These are phyloP conservation scores for Liopterus haemorrhoidalis DNA, from an alignment of 2,888 invertebrate species.

Conservation along the genomic window DNA sequence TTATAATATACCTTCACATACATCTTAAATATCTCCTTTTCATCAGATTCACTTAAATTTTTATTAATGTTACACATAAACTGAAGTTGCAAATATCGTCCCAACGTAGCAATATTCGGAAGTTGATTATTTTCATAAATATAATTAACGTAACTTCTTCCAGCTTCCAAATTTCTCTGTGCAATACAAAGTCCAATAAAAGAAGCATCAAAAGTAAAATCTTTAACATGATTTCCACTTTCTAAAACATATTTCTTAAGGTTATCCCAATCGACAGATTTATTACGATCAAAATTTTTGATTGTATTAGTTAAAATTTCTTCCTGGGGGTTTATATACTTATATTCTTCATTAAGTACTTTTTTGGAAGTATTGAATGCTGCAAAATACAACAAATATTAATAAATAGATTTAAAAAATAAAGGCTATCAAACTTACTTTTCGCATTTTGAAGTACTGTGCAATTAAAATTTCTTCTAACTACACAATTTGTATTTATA, in stretches of 20 bases:
- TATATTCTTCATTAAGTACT: too few relatives aligned
- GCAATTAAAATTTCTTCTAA: too few relatives aligned
- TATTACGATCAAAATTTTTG: background rate
- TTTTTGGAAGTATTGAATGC: too few relatives aligned
- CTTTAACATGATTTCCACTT: constrained; percentile 43
- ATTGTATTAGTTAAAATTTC: constrained; percentile 12
- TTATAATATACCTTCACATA: constrained; percentile 37
- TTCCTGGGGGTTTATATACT: too few relatives aligned
- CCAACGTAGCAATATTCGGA: constrained; percentile 54
- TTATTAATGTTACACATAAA: constrained; percentile 41
- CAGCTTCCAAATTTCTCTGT: constrained; percentile 47
- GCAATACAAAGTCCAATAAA: constrained; percentile 52
- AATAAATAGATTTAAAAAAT: too few relatives aligned
- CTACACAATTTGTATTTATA: too few relatives aligned
- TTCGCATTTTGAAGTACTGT: too few relatives aligned
- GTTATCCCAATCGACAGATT: constrained; percentile 41
- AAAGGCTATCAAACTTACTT: too few relatives aligned
- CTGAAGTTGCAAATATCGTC: constrained; percentile 54
- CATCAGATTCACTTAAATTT: constrained; percentile 46
- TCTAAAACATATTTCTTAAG: constrained; percentile 47
- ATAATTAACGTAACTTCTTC: constrained; percentile 54
- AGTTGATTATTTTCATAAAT: constrained; percentile 47
- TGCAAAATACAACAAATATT: too few relatives aligned
- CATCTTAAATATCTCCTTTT: constrained; percentile 51
- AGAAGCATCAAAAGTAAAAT: constrained; percentile 55